A percentile compares a stretch with the other conserved stretches of the same genome.
Conservation (phyloP, 2,888 invertebrate species). For the Hetaerina titia region DNA sequence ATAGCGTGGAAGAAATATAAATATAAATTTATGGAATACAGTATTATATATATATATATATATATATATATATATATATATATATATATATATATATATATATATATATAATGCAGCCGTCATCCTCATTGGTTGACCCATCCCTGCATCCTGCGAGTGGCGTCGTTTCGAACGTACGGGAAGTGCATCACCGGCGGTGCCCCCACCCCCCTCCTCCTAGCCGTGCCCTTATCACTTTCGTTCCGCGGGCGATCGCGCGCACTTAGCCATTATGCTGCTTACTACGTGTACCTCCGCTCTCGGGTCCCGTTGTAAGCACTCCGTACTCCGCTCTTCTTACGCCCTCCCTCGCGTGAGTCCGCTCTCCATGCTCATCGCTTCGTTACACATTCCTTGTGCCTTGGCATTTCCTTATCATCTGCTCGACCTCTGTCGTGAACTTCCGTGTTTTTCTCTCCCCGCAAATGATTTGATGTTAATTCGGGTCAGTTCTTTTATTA, state of each 20-base stretch:
- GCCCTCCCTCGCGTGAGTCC: neutral
- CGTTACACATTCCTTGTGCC: neutral
- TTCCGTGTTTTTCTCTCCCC: neutral
- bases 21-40: no score
- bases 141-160: neutral
- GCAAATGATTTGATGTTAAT: neutral
- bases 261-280: neutral
- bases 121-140: no score
- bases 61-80: no score
- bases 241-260: neutral
- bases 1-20: no score
- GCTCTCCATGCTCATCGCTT: neutral
- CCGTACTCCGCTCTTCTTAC: neutral
- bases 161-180: neutral
- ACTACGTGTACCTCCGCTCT: neutral
- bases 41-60: no score
- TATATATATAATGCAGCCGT: no score
- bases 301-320: neutral
- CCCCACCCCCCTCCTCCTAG: neutral
- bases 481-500: no score
- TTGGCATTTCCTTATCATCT: neutral
- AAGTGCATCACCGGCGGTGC: neutral
- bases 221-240: constrained; percentile 23
- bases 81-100: no score
- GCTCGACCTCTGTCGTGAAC: neutral